Evolutionary conservation across 2,113 vertebrate genomes (phyloP), one percentile per base, ranked within the genome.

Genomic region (Mesembrinibis cayennensis): DNA sequence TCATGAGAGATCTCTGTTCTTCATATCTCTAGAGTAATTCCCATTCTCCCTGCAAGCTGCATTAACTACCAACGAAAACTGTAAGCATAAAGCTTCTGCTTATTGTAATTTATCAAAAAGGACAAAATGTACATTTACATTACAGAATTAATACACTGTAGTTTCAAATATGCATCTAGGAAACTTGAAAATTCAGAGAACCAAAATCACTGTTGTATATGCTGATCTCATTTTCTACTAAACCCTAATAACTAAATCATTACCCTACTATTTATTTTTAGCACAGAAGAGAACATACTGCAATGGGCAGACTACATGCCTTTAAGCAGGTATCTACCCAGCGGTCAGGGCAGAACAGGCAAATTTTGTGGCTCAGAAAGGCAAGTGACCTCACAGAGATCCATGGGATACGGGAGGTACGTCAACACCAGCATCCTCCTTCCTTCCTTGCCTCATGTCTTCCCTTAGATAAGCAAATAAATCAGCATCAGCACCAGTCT

Each of bases 361-460:
- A 81, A 44, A n/a, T 61, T 66, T 36, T 61, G 67, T 30, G 23
- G 20, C 42, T 74, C 55, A 69, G 25, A 74, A 69, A 49, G 12
- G 26, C 26, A 92, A 87, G 36, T 9, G 7, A 56, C 22, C 62
- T 56, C 66, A 21, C 0, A 2, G 27, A 77, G 15, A 58, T 72
- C n/a, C 23, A 3, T 0, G 2, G 52, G 38, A 67, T 5, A 34
- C 1, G 16, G 34, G 36, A 76, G 36, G 9, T 38, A n/a, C 1
- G 0, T 58, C 21, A 73, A 82, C 38, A 49, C 10, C 56, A 61
- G 26, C 40, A 72, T 9, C 45, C 18, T 71, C 29, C 58, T 50
- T 34, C 61, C 61, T 42, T 29, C 22, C 62, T 49, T 84, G 2
- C 7, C 32, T 79, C 38, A 8, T 11, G 25, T 22, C n/a, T 67